Base-by-base conservation (phyloP, 2,888 invertebrate species). In the Nomada goodeniana region DNA sequence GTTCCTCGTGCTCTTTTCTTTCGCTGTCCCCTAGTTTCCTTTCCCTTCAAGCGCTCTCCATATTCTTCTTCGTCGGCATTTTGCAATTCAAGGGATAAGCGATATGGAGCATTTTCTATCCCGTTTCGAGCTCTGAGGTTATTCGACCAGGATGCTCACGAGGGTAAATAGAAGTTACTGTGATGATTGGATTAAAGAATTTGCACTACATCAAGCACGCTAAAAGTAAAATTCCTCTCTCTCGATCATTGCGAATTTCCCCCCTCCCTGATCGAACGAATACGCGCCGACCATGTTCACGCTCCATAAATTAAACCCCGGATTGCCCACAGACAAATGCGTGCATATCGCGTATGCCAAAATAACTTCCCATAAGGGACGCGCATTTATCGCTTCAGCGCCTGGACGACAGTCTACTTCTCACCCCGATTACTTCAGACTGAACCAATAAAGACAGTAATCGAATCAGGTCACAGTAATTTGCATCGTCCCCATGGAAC, bases 221-320 rank as follows among this genome's bases (percentile, higher is more conserved):
- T 70, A 50, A 59, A 60, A 60, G 59, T 70, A 59, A 70, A 60
- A 70, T 59, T 70, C 29, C 47, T 5, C 47, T 59, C 26, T 4
- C 11, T n/a, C 26, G 23, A 1, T 0, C 29, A 29, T 29, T 29
- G 29, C 29, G 5, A 29, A 29, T 29, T 29, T 29, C 5, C 29
- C 29, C 29, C 5, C 29, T 29, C 29, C 29, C 7, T 29, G 7
- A 29, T 29, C 29, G 29, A 29, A 29, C 29, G 29, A 29, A 29
- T 29, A 29, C 29, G 5, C 36, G 36, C 36, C 7, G 36, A 7
- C 36, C 36, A 36, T 36, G 11, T 47, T 47, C 47, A 15, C 47
- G 15, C 3, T 15, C 47, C 15, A 15, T 47, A 47, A 47, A 47
- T 47, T 36, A 36, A 7, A 47, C 47, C 13, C 13, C 13, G 47